A percentile compares a stretch with the other conserved stretches of the same genome.
Evolutionary conservation across 1,140 invertebrate genomes (phyloP).

Genomic region (Chymomyza costata): DNA sequence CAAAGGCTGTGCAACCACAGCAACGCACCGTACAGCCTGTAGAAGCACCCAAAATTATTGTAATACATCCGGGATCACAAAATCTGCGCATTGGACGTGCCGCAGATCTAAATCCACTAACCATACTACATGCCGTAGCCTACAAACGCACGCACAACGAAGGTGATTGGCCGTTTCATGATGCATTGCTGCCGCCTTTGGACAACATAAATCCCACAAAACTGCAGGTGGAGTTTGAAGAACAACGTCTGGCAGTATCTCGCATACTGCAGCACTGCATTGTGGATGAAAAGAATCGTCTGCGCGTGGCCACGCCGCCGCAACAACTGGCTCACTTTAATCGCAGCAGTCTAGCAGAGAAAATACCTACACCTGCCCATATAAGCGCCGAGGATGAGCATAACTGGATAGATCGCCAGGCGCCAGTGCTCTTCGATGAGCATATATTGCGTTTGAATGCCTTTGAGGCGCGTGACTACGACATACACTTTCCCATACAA

Average conservation of each 20-base stretch:
- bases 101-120: slow-evolving; percentile 90
- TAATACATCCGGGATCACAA: slow-evolving; percentile 96
- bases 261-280: slow-evolving; percentile 89
- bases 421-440: slow-evolving; percentile 41
- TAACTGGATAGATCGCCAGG: slow-evolving; percentile 25
- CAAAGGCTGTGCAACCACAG: background rate
- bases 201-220: slow-evolving; percentile 25
- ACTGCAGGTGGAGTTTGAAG: slow-evolving; percentile 84
- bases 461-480: slow-evolving; percentile 84
- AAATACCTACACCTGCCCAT: slow-evolving; percentile 53
- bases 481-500: slow-evolving; percentile 92
- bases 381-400: slow-evolving; percentile 7
- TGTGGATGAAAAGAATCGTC: slow-evolving; percentile 84
- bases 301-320: slow-evolving; percentile 88
- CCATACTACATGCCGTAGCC: slow-evolving; percentile 91
- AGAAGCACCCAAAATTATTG: slow-evolving; percentile 85
- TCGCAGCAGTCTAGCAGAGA: slow-evolving; percentile 83
- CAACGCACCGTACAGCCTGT: slow-evolving; percentile 35
- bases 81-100: slow-evolving; percentile 92
- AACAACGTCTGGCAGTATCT: slow-evolving; percentile 87
- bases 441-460: slow-evolving; percentile 80
- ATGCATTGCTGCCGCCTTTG: slow-evolving; percentile 72
- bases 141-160: slow-evolving; percentile 80
- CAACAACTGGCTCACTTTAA: slow-evolving; percentile 92
- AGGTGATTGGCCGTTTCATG: slow-evolving; percentile 80